A percentile compares a stretch with the other conserved stretches of the same genome.
These are phyloP conservation scores for Hemaris fuciformis DNA, from an alignment of 2,888 invertebrate species.

Conservation along the genomic window DNA sequence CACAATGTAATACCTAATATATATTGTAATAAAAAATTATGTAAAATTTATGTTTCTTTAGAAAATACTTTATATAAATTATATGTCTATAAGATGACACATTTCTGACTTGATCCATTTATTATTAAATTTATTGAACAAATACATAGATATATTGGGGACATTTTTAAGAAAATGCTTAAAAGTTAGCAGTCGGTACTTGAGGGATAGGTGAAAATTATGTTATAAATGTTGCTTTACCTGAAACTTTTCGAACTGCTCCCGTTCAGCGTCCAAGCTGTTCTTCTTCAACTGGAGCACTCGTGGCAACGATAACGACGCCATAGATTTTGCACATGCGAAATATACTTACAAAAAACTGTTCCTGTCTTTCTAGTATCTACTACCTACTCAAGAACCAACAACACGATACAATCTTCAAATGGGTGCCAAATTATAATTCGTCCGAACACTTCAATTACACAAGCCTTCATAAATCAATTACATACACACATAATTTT, in stretches of 20 bases:
- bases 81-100: too few species aligned
- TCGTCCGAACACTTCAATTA: neutral
- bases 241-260: slow-evolving; percentile 92
- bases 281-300: slow-evolving; percentile 88
- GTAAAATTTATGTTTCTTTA: too few species aligned
- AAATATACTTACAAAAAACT: slow-evolving; percentile 48
- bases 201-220: neutral
- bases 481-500: neutral
- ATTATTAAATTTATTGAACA: too few species aligned
- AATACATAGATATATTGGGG: neutral
- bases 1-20: too few species aligned
- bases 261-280: slow-evolving; percentile 88
- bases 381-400: slow-evolving; percentile 21
- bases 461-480: neutral
- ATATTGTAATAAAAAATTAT: too few species aligned
- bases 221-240: slow-evolving; percentile 62
- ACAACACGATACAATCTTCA: slow-evolving; percentile 19
- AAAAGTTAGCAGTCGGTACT: neutral
- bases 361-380: slow-evolving; percentile 22
- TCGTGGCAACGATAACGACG: slow-evolving; percentile 86
- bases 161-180: neutral
- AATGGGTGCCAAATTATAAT: neutral
- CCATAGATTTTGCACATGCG: slow-evolving; percentile 80
- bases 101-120: too few species aligned
- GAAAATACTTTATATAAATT: too few species aligned